A percentile compares a stretch with the other conserved stretches of the same genome.
phyloP scores from a whole-genome alignment of 1,140 invertebrate species.

The Drosophila kurseongensis region DNA sequence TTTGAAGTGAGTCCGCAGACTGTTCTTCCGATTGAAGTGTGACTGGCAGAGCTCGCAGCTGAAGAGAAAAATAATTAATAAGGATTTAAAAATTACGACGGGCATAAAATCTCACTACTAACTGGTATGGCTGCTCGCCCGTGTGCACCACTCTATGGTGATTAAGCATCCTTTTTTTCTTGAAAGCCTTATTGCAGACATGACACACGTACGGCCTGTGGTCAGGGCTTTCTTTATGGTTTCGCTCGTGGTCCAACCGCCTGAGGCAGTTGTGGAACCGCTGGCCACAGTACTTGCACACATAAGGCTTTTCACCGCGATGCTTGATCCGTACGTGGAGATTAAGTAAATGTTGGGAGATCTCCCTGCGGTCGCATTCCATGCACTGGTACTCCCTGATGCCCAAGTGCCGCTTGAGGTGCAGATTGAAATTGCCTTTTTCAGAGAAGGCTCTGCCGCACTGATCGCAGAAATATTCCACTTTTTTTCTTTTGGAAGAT shows the following conservation, averaged over 20 bases:
- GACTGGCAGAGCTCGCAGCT: constrained; percentile 51
- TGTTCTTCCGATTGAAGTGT: constrained; percentile 47
- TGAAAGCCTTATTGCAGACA: constrained; percentile 44
- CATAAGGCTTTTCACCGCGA: constrained; percentile 45
- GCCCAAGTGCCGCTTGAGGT: constrained; percentile 37
- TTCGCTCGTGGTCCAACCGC: constrained; percentile 45
- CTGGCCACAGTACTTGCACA: constrained; percentile 52
- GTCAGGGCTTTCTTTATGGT: constrained; percentile 22
- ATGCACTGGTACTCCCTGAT: constrained; percentile 43
- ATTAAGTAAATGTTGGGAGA: constrained; percentile 45
- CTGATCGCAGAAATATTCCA: constrained; percentile 39
- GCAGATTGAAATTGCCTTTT: constrained; percentile 49
- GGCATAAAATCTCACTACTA: background rate
- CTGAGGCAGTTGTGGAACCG: constrained; percentile 47
- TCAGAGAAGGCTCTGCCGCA: constrained; percentile 50
- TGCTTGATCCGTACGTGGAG: constrained; percentile 48
- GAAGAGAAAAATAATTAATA: background rate
- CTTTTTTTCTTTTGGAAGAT: too few relatives aligned
- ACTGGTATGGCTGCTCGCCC: constrained; percentile 57
- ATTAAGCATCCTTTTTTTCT: constrained; percentile 18
- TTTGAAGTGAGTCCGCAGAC: constrained; percentile 44
- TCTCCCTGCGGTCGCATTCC: constrained; percentile 49
- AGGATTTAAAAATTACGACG: background rate
- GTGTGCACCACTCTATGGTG: constrained; percentile 50
- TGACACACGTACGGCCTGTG: constrained; percentile 10